These are phyloP conservation scores for Tortrix viridana DNA, from an alignment of 2,888 invertebrate genomes.

Conservation along the genomic window DNA sequence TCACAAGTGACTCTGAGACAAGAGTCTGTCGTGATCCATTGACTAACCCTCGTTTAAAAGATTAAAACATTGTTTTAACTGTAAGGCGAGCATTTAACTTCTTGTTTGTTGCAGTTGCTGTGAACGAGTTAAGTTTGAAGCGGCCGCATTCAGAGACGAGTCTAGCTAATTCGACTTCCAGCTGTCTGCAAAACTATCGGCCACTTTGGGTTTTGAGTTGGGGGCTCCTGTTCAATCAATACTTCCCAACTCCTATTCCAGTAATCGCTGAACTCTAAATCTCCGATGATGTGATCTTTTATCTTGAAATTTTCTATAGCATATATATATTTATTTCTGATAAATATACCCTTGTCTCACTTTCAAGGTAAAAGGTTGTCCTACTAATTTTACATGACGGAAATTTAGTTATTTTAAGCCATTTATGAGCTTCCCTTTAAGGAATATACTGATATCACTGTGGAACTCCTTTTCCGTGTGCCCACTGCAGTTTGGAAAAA, in stretches of 20 bases:
- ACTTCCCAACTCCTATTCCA: slow-evolving; percentile 39
- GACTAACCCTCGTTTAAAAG: too few species aligned
- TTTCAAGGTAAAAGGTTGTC: slow-evolving; percentile 72
- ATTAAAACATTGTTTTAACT: too few species aligned
- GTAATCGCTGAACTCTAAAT: slow-evolving; percentile 12
- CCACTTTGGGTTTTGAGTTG: slow-evolving; percentile 59
- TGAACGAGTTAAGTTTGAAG: slow-evolving; percentile 76
- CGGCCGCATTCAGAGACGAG: slow-evolving; percentile 69
- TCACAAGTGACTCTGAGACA: too few species aligned
- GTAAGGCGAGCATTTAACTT: too few species aligned
- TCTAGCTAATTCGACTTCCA: slow-evolving; percentile 61
- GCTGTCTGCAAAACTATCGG: slow-evolving; percentile 47
- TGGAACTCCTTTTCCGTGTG: not conserved
- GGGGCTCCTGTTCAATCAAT: slow-evolving; percentile 50
- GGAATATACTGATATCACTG: not conserved
- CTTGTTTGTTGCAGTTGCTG: slow-evolving; percentile 63
- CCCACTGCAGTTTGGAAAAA: slow-evolving; percentile 9
- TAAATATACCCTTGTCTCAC: slow-evolving; percentile 61
- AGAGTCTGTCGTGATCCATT: too few species aligned
- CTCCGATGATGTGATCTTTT: not conserved
- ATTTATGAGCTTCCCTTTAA: not conserved
- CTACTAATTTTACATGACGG: slow-evolving; percentile 45
- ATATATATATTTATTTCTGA: slow-evolving; percentile 39
- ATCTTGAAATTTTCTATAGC: slow-evolving; percentile 17
- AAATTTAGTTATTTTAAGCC: not conserved